Percentiles rank a stretch among this genome's conserved stretches.
Evolutionary conservation across 2,888 invertebrate species (phyloP).

Genomic region (Morpho helenor): DNA sequence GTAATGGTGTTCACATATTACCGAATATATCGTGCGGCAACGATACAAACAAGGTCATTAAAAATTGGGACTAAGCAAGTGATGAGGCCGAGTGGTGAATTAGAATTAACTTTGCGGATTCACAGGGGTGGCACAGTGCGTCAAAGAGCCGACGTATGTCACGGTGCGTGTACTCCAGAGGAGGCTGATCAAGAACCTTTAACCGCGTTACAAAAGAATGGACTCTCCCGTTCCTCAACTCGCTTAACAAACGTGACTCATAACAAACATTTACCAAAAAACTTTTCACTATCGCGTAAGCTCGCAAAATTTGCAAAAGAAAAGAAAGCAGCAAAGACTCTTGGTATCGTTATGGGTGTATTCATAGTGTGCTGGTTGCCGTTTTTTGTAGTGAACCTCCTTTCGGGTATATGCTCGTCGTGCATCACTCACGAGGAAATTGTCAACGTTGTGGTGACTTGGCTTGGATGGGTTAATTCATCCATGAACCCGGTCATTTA

Average conservation of each 20-base stretch:
- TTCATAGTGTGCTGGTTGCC: slow-evolving; percentile 99
- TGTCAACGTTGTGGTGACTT: slow-evolving; percentile 92
- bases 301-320: slow-evolving; percentile 97
- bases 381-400: slow-evolving; percentile 96
- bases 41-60: slow-evolving; percentile 93
- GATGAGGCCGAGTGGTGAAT: slow-evolving; percentile 89
- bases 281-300: slow-evolving; percentile 95
- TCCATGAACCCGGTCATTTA: slow-evolving; percentile 99
- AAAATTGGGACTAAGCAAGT: slow-evolving; percentile 95
- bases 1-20: slow-evolving; percentile 99
- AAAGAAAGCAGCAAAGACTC: slow-evolving; percentile 97
- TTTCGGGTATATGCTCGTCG: slow-evolving; percentile 92
- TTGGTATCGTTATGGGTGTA: slow-evolving; percentile 98
- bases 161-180: slow-evolving; percentile 82
- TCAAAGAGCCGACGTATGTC: slow-evolving; percentile 75
- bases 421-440: slow-evolving; percentile 94
- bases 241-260: slow-evolving; percentile 81
- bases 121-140: slow-evolving; percentile 93
- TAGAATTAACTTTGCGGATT: slow-evolving; percentile 93
- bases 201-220: slow-evolving; percentile 88
- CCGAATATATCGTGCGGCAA: slow-evolving; percentile 96
- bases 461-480: slow-evolving; percentile 97
- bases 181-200: slow-evolving; percentile 85
- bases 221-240: slow-evolving; percentile 84
- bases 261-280: slow-evolving; percentile 86